Conservation (phyloP, 2,888 invertebrate genomes). For the Eulithis prunata region DNA sequence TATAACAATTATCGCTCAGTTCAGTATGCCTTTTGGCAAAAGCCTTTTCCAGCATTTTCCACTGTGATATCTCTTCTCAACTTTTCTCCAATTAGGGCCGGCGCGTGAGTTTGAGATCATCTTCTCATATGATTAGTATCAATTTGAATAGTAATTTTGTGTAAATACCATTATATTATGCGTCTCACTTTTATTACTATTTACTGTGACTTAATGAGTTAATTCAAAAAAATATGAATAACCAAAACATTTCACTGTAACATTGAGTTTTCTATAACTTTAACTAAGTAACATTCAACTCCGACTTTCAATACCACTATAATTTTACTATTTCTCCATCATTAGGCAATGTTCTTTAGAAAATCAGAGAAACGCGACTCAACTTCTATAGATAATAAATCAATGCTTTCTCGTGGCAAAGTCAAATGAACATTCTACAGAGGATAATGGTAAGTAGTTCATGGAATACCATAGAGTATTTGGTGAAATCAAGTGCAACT, state of each 20-base stretch:
- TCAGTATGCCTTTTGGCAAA: too few relatives aligned
- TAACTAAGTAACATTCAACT: constrained; percentile 1
- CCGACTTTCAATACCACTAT: constrained; percentile 15
- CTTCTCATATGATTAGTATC: too few relatives aligned
- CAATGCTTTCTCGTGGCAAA: constrained; percentile 50
- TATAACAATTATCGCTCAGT: too few relatives aligned
- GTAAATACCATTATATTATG: too few relatives aligned
- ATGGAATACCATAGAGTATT: neutral
- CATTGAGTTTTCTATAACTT: constrained; percentile 3
- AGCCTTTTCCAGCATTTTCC: too few relatives aligned
- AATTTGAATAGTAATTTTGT: too few relatives aligned
- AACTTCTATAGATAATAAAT: constrained; percentile 47
- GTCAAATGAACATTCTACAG: constrained; percentile 33
- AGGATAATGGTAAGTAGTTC: constrained; percentile 5
- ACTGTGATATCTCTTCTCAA: too few relatives aligned
- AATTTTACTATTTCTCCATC: constrained; percentile 25
- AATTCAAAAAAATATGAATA: neutral
- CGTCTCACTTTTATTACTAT: too few relatives aligned
- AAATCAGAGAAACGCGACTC: constrained; percentile 44
- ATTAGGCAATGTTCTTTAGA: constrained; percentile 45
- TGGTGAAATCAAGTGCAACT: constrained; percentile 5
- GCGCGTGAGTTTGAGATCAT: too few relatives aligned
- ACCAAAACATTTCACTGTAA: neutral
- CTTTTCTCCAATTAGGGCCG: too few relatives aligned
- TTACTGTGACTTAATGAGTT: neutral